phyloP scores from a whole-genome alignment of 2,113 vertebrate genomes.

The Sitta europaea region DNA sequence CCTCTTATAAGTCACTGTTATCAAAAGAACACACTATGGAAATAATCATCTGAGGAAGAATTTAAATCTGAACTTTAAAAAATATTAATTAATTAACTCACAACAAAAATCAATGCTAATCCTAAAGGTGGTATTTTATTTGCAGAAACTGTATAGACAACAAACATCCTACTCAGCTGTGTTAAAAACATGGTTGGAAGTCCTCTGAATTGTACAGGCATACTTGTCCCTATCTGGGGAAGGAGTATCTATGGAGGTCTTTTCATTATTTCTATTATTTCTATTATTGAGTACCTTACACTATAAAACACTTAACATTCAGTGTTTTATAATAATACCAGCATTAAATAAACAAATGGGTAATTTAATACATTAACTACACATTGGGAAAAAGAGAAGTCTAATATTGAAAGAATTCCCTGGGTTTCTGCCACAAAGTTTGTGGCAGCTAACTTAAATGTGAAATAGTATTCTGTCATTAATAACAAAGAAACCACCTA shows the following conservation, averaged over 20 bases:
- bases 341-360: background rate
- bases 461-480: background rate
- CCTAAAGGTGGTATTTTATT: background rate
- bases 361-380: background rate
- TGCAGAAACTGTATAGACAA: background rate
- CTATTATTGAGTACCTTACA: background rate
- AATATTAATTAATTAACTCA: conserved; percentile 5
- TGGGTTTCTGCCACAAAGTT: background rate
- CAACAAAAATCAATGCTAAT: background rate
- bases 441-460: background rate
- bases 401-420: background rate
- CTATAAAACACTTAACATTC: background rate
- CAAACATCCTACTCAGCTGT: background rate
- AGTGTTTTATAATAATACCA: background rate
- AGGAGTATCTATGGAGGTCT: background rate
- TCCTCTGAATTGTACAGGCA: background rate
- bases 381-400: background rate
- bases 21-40: background rate
- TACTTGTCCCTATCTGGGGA: background rate
- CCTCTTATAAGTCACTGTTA: background rate
- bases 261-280: too few species aligned
- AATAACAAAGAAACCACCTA: background rate
- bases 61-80: conserved; percentile 48
- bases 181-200: background rate
- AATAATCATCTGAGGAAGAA: background rate